A percentile compares a stretch with the other conserved stretches of the same genome.
Evolutionary conservation across 2,797 vertebrate species (phyloP).

Genomic region (Protosalanx chinensis): DNA sequence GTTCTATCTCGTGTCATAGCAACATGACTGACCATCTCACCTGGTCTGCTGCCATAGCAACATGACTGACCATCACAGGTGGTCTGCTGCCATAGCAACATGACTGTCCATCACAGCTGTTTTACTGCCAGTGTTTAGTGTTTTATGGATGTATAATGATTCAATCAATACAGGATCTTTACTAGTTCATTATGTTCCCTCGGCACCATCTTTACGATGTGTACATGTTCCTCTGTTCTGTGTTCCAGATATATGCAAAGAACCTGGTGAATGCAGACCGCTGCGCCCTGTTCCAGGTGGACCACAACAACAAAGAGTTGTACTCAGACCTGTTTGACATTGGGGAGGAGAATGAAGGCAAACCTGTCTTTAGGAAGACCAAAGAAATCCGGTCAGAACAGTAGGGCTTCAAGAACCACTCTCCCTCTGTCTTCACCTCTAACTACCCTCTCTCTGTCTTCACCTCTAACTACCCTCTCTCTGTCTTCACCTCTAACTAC

Average conservation of each 20-base stretch:
- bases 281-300: constrained; percentile 99
- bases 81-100: too few relatives aligned
- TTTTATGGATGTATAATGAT: too few relatives aligned
- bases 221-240: constrained; percentile 34
- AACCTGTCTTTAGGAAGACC: constrained; percentile 97
- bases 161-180: neutral
- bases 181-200: neutral
- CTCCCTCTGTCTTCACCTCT: neutral
- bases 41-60: too few relatives aligned
- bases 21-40: too few relatives aligned
- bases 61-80: too few relatives aligned
- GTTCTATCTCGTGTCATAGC: neutral
- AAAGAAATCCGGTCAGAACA: constrained; percentile 91
- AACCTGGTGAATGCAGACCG: constrained; percentile 99
- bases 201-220: constrained; percentile 16
- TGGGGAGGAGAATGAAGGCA: constrained; percentile 96
- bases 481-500: neutral
- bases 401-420: neutral
- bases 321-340: constrained; percentile 99
- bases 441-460: neutral
- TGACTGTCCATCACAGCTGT: too few relatives aligned
- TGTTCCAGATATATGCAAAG: constrained; percentile 98
- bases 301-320: constrained; percentile 97
- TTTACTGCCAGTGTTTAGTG: neutral
- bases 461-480: neutral